phyloP scores from a whole-genome alignment of 1,140 invertebrate species.

The Drosophila nebulosa region DNA sequence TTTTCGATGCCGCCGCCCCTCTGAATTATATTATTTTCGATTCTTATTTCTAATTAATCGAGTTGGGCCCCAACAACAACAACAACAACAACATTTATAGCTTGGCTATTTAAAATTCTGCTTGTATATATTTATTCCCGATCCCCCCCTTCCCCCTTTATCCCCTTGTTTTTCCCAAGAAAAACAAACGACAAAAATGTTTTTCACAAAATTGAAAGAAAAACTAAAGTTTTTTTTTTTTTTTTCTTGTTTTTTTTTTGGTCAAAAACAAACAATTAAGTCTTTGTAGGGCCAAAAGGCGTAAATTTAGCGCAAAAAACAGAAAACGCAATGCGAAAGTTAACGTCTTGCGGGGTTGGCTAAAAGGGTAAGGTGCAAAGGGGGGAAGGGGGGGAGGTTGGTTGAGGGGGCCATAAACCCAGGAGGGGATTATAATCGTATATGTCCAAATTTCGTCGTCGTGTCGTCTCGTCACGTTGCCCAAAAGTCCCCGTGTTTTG shows the following conservation, averaged over 20 bases:
- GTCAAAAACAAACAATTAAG: conserved; percentile 60
- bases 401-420: neutral
- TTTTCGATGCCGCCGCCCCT: no score
- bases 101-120: conserved; percentile 28
- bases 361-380: neutral
- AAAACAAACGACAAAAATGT: conserved; percentile 4
- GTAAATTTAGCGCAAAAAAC: conserved; percentile 54
- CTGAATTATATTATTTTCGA: no score
- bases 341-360: neutral
- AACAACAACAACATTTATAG: conserved; percentile 13
- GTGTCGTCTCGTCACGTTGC: conserved; percentile 36
- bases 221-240: conserved; percentile 30
- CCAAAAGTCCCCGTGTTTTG: conserved; percentile 73
- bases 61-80: neutral
- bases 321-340: neutral
- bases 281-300: conserved; percentile 64
- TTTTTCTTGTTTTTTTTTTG: conserved; percentile 27
- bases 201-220: conserved; percentile 25
- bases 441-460: neutral
- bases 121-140: neutral
- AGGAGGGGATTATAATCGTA: conserved; percentile 26
- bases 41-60: neutral
- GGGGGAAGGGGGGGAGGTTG: neutral
- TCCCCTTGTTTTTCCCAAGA: neutral
- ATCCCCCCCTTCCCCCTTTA: neutral